phyloP scores from a whole-genome alignment of 2,888 invertebrate genomes.

The Choristoneura rosaceana region DNA sequence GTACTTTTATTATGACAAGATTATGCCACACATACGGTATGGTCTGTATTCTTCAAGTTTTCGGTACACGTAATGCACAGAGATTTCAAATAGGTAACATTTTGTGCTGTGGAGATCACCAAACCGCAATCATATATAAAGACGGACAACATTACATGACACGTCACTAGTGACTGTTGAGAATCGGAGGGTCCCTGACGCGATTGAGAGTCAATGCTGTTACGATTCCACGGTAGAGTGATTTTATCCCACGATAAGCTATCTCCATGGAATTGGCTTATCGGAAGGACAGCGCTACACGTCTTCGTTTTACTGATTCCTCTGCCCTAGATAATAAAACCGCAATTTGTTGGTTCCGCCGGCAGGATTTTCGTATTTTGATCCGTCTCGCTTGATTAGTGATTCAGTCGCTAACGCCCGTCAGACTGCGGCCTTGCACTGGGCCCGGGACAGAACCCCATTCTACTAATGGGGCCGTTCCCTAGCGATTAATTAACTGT shows the following conservation, averaged over 20 bases:
- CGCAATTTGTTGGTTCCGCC: constrained; percentile 32
- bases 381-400: constrained; percentile 50
- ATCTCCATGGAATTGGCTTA: constrained; percentile 66
- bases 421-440: constrained; percentile 44
- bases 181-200: constrained; percentile 58
- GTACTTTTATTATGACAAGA: no score
- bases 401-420: constrained; percentile 50
- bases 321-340: constrained; percentile 44
- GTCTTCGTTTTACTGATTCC: constrained; percentile 61
- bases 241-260: constrained; percentile 67
- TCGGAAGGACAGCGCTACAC: constrained; percentile 57
- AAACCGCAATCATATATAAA: not conserved
- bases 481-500: constrained; percentile 69
- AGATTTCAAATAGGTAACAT: not conserved
- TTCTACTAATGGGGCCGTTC: constrained; percentile 63
- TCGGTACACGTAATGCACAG: not conserved
- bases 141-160: constrained; percentile 18
- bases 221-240: constrained; percentile 71
- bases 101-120: not conserved
- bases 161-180: constrained; percentile 53
- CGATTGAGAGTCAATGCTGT: constrained; percentile 73
- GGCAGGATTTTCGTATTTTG: constrained; percentile 42
- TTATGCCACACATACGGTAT: no score
- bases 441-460: constrained; percentile 51
- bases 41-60: not conserved